Evolutionary conservation across 2,113 vertebrate genomes (phyloP).

Genomic region (Lontra canadensis): DNA sequence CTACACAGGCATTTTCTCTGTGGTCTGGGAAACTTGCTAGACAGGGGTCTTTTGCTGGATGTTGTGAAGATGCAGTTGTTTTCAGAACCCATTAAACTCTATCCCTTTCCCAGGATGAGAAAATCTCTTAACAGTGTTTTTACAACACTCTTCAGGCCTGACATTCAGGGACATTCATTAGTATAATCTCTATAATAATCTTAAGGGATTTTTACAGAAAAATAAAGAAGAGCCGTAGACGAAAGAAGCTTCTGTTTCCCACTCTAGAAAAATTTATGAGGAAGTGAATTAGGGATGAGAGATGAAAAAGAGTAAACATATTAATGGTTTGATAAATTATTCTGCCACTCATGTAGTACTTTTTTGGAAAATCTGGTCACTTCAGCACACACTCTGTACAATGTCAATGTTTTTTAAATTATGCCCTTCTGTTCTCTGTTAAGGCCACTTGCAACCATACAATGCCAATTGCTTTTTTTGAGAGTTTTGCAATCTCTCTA

Average conservation of each 20-base stretch:
- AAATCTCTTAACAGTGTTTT: not conserved
- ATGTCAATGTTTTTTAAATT: slow-evolving; percentile 21
- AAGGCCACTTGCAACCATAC: not conserved
- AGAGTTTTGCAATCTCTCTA: not conserved
- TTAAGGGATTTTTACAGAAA: not conserved
- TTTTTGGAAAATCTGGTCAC: not conserved
- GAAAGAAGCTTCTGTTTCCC: not conserved
- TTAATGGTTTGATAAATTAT: not conserved
- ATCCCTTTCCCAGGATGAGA: not conserved
- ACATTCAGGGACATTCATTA: not conserved
- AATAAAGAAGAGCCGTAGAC: not conserved
- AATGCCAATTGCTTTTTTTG: not conserved
- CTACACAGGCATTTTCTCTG: not conserved
- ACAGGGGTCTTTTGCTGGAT: not conserved
- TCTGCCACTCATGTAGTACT: not conserved
- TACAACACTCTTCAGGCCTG: not conserved
- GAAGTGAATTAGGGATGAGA: not conserved
- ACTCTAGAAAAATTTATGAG: not conserved
- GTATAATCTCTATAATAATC: not conserved
- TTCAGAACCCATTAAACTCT: not conserved
- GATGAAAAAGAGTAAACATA: not conserved
- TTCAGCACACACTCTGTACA: not conserved
- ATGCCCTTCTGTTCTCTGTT: not conserved
- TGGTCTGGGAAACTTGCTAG: not conserved
- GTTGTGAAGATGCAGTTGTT: not conserved